Evolutionary conservation across 2,888 invertebrate genomes (phyloP), one percentile per base, ranked within the genome.

Genomic region (Dolomedes plantarius): DNA sequence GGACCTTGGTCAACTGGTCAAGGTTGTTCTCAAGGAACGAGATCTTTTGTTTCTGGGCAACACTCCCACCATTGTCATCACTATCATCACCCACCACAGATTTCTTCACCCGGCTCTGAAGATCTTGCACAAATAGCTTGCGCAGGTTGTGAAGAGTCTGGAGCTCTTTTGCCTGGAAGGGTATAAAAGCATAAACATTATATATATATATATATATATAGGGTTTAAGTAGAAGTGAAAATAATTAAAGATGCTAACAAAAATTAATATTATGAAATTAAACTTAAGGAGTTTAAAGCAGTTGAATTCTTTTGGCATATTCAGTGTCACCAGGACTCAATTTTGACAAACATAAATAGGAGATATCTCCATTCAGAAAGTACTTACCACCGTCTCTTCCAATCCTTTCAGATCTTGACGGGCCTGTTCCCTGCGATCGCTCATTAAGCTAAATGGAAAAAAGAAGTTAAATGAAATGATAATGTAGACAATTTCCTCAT

Each of bases 11-110:
- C 90, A 99, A 93, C 92, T 99, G 99, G 92, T 99, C 99, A 90
- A 99, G 93, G 92, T 99, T 99, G 93, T 98, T 99, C 93, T 99
- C 99, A 90, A 99, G 93, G 95, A 99, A 99, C 90, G 97, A 97
- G 92, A 99, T 99, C 94, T 99, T 99, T 92, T 99, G 99, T 92
- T 98, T 98, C 93, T 99, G 99, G 29, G 98, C 99, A 89, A 98
- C 93, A 28, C 97, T 97, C 27, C 98, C 98, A 87, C 98, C 97
- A 90, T 77, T 76, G 90, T 97, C 97, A 91, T 97, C 97, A 89
- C 94, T 95, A 88, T 97, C 97, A 90, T 97, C 97, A 16, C 91
- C 90, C 28, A 89, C 88, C 7, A 89, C 90, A 31, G 90, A 89
- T 89, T 93, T 93, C 90, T 93, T 93, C 89, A 94, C 93, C 83